Evolutionary conservation across 1,140 invertebrate genomes (phyloP).

Genomic region (Saccostrea echinata): DNA sequence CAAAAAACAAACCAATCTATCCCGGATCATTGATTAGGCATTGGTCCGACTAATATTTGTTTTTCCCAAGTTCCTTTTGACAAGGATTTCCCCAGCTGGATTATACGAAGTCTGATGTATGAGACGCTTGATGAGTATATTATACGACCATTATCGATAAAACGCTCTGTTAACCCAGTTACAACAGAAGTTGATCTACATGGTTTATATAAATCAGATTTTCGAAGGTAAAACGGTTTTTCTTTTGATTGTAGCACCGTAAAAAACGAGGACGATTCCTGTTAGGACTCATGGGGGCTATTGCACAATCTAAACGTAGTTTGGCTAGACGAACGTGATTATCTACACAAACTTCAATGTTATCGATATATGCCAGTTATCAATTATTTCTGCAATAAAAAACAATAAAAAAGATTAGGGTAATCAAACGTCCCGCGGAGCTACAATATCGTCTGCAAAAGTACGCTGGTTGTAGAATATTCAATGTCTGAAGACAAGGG

Average conservation of each 20-base stretch:
- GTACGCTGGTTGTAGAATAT: slow-evolving; percentile 23
- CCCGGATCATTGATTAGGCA: slow-evolving; percentile 30
- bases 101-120: background rate
- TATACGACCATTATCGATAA: slow-evolving; percentile 9
- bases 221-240: slow-evolving; percentile 29
- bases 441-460: slow-evolving; percentile 22
- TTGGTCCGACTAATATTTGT: slow-evolving; percentile 32
- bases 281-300: slow-evolving; percentile 5
- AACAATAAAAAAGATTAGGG: slow-evolving; percentile 35
- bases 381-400: slow-evolving; percentile 38
- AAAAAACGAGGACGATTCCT: slow-evolving; percentile 6
- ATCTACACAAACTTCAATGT: slow-evolving; percentile 32
- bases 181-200: background rate
- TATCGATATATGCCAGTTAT: slow-evolving; percentile 39
- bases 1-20: slow-evolving; percentile 28
- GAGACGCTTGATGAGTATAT: slow-evolving; percentile 17
- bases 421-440: slow-evolving; percentile 29
- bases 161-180: slow-evolving; percentile 28
- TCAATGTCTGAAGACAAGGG: slow-evolving; percentile 5
- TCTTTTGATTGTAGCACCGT: slow-evolving; percentile 15
- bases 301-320: slow-evolving; percentile 4
- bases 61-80: slow-evolving; percentile 4
- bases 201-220: slow-evolving; percentile 14
- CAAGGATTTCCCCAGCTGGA: background rate
- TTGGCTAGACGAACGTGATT: slow-evolving; percentile 20